A percentile compares a stretch with the other conserved stretches of the same genome.
Conservation (phyloP, 2,113 vertebrate species). For the Arizona elegans region DNA sequence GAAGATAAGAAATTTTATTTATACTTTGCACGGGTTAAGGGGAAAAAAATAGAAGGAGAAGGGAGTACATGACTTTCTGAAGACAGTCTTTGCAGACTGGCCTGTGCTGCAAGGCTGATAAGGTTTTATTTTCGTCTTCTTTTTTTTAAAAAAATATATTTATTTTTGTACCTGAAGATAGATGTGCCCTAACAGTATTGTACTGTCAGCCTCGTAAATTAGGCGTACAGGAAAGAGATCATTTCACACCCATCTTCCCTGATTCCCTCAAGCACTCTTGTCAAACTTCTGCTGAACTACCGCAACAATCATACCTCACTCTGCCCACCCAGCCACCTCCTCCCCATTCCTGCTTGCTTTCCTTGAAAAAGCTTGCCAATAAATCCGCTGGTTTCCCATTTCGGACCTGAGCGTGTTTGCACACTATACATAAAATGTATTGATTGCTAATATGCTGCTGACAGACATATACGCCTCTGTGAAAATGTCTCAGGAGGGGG, state of each 20-base stretch:
- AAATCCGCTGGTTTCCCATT: slow-evolving; percentile 37
- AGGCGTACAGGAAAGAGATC: slow-evolving; percentile 8
- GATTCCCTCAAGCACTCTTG: background rate
- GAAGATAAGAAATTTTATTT: slow-evolving; percentile 70
- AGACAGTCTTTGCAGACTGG: slow-evolving; percentile 47
- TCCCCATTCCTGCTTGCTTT: background rate
- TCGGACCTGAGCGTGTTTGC: slow-evolving; percentile 1
- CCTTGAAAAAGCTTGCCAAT: background rate
- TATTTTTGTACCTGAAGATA: slow-evolving; percentile 38
- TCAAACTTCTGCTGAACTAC: slow-evolving; percentile 27
- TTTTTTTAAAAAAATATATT: slow-evolving; percentile 12
- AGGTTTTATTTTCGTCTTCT: slow-evolving; percentile 30
- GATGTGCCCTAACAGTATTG: slow-evolving; percentile 21
- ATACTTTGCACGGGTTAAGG: slow-evolving; percentile 53
- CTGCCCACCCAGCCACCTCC: no score
- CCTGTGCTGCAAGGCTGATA: slow-evolving; percentile 53
- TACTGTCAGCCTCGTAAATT: slow-evolving; percentile 49
- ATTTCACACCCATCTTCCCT: slow-evolving; percentile 9
- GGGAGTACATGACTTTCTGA: slow-evolving; percentile 53
- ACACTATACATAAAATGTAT: slow-evolving; percentile 33
- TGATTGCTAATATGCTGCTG: slow-evolving; percentile 19
- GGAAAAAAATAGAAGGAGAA: slow-evolving; percentile 6
- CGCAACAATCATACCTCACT: background rate
- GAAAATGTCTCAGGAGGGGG: slow-evolving; percentile 15
- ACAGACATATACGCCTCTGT: slow-evolving; percentile 26